phyloP scores from a whole-genome alignment of 2,797 vertebrate species.

The Diplodus puntazzo region DNA sequence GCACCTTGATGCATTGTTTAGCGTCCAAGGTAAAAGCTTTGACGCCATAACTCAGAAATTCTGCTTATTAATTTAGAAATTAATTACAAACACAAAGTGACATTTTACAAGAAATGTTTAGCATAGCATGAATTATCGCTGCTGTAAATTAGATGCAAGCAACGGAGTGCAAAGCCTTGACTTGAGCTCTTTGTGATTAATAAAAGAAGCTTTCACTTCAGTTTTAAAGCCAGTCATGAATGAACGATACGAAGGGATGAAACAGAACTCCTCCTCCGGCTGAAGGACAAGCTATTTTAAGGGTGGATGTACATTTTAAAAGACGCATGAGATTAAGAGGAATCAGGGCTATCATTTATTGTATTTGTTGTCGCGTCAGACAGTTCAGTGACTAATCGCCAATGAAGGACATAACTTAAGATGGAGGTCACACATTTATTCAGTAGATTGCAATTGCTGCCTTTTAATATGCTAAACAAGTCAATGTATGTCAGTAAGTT shows the following conservation, averaged over 20 bases:
- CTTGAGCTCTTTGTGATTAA: conserved; percentile 82
- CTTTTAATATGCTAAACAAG: conserved; percentile 70
- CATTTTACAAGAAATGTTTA: conserved; percentile 94
- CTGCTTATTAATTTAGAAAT: conserved; percentile 91
- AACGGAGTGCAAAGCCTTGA: conserved; percentile 83
- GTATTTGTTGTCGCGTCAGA: conserved; percentile 75
- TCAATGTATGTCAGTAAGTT: conserved; percentile 71
- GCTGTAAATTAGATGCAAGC: conserved; percentile 86
- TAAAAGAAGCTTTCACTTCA: conserved; percentile 83
- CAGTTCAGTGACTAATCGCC: conserved; percentile 71
- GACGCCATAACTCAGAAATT: conserved; percentile 85
- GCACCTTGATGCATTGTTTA: conserved; percentile 84
- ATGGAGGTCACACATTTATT: conserved; percentile 67
- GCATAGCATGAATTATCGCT: conserved; percentile 88
- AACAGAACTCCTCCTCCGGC: conserved; percentile 74
- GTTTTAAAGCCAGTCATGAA: conserved; percentile 81
- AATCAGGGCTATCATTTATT: conserved; percentile 74
- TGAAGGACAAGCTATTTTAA: conserved; percentile 80
- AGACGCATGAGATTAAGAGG: conserved; percentile 70
- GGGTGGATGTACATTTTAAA: conserved; percentile 67
- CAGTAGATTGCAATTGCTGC: conserved; percentile 63
- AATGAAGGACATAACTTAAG: conserved; percentile 67
- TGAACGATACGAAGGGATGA: conserved; percentile 75
- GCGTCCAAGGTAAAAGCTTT: conserved; percentile 79
- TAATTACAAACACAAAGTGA: conserved; percentile 91